Evolutionary conservation across 2,797 vertebrate genomes (phyloP), one percentile per base, ranked within the genome.

Genomic region (Bryconaethiops microstoma): DNA sequence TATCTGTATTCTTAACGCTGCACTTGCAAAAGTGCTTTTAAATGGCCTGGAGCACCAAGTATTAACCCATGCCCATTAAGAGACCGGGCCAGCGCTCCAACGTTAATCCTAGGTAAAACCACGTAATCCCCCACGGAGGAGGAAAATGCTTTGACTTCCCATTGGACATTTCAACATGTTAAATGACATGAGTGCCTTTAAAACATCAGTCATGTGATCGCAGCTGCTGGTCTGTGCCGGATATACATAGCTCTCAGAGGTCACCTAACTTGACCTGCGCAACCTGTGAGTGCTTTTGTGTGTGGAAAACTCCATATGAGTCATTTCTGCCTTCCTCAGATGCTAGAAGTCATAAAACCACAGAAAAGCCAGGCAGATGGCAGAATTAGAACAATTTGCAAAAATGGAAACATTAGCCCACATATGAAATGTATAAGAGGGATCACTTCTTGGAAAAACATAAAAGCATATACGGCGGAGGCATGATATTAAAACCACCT

Each of bases 41-140:
- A 90, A 92, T 69, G 76, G 87, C 88, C 81, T 83, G 89, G 89
- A 89, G 78, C 90, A 76, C 82, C 17, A 64, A 65, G 63, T 19
- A 65, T 65, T 17, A 89, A 92, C 88, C 87, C 83, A 55, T 82
- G 82, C 71, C 87, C 88, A 92, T 92, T 92, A 92, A 89, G 78
- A 88, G 84, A 86, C 74, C 74, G 75, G 77, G 73, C 82, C 73
- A 65, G 84, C 84, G 35, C 45, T 70, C 25, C 40, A 91, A 85
- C 63, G 84, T 94, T 29, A 93, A 94, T 94, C 92, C 92, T 85
- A 90, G 90, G 94, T 94, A 88, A 92, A 92, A 93, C 48, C 50
- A 91, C 82, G 90, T 95, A 94, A 94, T 94, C 93, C 92, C 86
- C 68, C 40, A 2, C 35, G 10, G 7, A 19, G 88, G 81, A 87